Percentiles rank a stretch among this genome's conserved stretches.
Evolutionary conservation across 2,113 vertebrate species (phyloP).

Genomic region (Gobiocypris rarus): DNA sequence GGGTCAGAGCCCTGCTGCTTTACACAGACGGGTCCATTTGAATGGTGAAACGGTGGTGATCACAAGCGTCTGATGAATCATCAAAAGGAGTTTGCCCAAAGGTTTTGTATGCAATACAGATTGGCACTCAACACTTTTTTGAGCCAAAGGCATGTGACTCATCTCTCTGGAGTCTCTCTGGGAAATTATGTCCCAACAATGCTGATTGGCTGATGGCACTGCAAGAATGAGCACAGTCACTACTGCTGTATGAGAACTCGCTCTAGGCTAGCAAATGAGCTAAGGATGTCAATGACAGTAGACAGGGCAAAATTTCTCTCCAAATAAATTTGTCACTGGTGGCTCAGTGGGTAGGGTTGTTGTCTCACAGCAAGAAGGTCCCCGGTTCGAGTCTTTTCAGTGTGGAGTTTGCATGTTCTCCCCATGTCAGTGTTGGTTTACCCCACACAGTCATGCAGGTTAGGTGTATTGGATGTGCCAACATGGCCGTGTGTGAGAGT

Average conservation of each 20-base stretch:
- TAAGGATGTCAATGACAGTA: not conserved
- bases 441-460: too few relatives aligned
- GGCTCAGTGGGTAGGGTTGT: too few relatives aligned
- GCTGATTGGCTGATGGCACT: slow-evolving; percentile 8
- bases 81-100: slow-evolving; percentile 40
- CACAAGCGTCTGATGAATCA: slow-evolving; percentile 44
- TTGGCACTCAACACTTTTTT: not conserved
- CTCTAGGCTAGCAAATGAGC: not conserved
- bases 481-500: too few relatives aligned
- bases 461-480: too few relatives aligned
- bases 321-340: not conserved
- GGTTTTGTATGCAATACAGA: not conserved
- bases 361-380: too few relatives aligned
- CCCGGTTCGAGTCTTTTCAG: too few relatives aligned
- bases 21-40: slow-evolving; percentile 42
- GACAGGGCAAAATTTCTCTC: not conserved
- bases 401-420: too few relatives aligned
- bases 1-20: slow-evolving; percentile 32
- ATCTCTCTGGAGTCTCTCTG: not conserved
- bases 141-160: not conserved
- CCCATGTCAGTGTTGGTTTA: too few relatives aligned
- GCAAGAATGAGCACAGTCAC: not conserved
- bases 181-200: not conserved
- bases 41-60: slow-evolving; percentile 16
- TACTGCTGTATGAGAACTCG: not conserved